A percentile compares a stretch with the other conserved stretches of the same genome.
Evolutionary conservation across 1,140 invertebrate species (phyloP).

Genomic region (Caenorhabditis briggsae): DNA sequence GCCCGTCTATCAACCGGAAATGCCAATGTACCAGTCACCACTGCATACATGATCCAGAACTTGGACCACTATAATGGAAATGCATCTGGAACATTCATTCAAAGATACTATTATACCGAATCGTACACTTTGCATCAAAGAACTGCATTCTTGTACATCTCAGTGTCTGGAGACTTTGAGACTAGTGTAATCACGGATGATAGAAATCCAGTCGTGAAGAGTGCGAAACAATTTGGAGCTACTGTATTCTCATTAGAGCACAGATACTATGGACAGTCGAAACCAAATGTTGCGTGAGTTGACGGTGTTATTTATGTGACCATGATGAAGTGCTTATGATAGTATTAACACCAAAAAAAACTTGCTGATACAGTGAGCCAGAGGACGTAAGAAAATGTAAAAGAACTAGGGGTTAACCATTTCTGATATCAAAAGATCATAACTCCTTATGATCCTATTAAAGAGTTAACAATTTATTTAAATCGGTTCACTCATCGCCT

Average conservation of each 20-base stretch:
- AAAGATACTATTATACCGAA: conserved; percentile 24
- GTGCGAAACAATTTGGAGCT: conserved; percentile 9
- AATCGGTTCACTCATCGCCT: no score
- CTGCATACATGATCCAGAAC: not conserved
- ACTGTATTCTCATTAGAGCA: conserved; percentile 22
- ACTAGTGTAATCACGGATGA: not conserved
- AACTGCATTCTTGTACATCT: conserved; percentile 19
- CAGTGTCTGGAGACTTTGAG: not conserved
- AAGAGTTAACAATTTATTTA: no score
- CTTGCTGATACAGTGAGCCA: no score
- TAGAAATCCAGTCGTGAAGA: not conserved
- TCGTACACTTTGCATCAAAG: not conserved
- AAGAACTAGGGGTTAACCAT: no score
- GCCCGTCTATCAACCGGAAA: not conserved
- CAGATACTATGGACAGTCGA: conserved; percentile 32
- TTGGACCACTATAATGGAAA: not conserved
- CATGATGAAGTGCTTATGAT: not conserved
- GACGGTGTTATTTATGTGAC: not conserved
- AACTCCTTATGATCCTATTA: no score
- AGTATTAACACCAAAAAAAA: no score
- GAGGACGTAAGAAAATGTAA: no score
- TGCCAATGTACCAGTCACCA: not conserved
- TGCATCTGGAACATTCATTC: not conserved
- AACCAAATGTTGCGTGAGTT: not conserved
- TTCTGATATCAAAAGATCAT: no score